Evolutionary conservation across 2,888 invertebrate genomes (phyloP), one percentile per base, ranked within the genome.

Genomic region (Aspidiotus rigidus): DNA sequence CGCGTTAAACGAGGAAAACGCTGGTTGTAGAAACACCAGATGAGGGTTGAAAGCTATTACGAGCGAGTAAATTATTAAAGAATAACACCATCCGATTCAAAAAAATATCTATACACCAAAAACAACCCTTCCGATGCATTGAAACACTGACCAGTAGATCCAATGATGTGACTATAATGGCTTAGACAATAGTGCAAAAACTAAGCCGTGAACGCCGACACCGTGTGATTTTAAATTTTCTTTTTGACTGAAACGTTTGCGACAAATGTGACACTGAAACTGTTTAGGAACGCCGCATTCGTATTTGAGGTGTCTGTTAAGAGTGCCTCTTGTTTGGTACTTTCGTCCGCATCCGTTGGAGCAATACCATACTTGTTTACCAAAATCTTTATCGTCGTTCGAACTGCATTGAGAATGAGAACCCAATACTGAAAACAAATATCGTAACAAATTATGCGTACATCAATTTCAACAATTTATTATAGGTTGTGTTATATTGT

Each of bases 251-350:
- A 49, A 49, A 11, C n/a, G 11, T n/a, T n/a, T 49, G 49, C 49
- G 49, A 63, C 75, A 76, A 28, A 73, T 70, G 5, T 73, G 73
- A 60, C 75, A 75, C 80, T 80, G 72, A 77, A 79, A 62, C 76
- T 77, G 85, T 83, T 82, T 73, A n/a, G 55, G 41, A 13, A 69
- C 64, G 10, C 71, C 72, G 42, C 72, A 72, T 57, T 69, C 69
- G 44, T 69, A 69, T 7, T 60, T 39, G 2, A 72, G 16, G 40
- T 72, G 71, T n/a, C 71, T 61, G 7, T 44, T 60, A 8, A 72
- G 28, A 41, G 60, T 62, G 16, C 62, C 54, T 13, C 70, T 69
- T 10, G 66, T 61, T 39, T 69, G 69, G 62, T 72, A 73, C 11
- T 67, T 71, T 1, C 64, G 69, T 11, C 69, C 71, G 42, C 73